Evolutionary conservation across 30 jellyfish, hydroid and myxozoan species (phyloP).

Genomic region (Aurelia sp.): DNA sequence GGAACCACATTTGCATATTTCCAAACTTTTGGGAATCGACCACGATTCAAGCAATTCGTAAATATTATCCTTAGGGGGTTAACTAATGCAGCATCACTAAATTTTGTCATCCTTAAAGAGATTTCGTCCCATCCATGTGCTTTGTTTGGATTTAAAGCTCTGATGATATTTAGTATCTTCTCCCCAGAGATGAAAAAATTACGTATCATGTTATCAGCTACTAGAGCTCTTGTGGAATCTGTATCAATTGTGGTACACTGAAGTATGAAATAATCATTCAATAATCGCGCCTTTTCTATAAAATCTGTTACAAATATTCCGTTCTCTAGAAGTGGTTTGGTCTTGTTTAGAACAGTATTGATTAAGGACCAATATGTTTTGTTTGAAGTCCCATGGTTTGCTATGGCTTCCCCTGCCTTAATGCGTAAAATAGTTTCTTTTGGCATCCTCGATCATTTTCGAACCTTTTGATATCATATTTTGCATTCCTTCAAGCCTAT

Average conservation of each 20-base stretch:
- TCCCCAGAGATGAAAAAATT: neutral
- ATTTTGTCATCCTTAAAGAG: neutral
- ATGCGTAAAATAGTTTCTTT: too few species aligned
- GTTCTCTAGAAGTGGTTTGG: too few species aligned
- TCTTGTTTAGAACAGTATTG: too few species aligned
- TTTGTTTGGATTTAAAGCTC: neutral
- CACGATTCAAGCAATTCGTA: neutral
- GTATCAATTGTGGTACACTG: neutral
- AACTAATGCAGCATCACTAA: neutral
- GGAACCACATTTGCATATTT: neutral
- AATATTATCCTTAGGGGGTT: too few species aligned
- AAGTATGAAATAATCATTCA: conserved; percentile 6
- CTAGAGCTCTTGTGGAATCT: neutral
- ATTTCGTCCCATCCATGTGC: conserved; percentile 1
- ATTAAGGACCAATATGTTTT: too few species aligned
- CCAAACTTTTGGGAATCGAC: neutral
- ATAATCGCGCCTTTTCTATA: conserved; percentile 6
- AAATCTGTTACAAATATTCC: too few species aligned
- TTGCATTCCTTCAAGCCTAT: too few species aligned
- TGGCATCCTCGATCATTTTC: too few species aligned
- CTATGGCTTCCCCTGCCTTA: too few species aligned
- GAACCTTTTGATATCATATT: too few species aligned
- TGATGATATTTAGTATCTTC: neutral
- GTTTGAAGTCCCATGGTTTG: too few species aligned
- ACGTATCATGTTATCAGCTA: too few species aligned